Evolutionary conservation across 2,888 invertebrate genomes (phyloP), one percentile per base, ranked within the genome.

Genomic region (Pilophorus perplexus): DNA sequence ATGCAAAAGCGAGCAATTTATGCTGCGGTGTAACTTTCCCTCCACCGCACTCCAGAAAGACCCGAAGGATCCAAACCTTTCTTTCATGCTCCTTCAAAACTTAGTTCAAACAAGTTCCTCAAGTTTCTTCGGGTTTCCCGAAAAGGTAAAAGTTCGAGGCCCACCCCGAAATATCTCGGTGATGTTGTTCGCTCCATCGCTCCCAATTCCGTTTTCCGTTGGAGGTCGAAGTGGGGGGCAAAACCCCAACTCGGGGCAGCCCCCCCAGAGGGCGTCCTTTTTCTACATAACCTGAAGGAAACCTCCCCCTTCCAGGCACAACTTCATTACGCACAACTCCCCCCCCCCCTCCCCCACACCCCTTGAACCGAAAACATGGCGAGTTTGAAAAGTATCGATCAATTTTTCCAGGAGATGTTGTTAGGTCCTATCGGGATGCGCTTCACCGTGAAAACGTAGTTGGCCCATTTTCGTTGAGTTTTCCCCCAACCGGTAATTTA

Each of bases 111-210:
- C 57, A 57, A 57, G 57, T 40, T 40, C 57, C n/a, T n/a, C 37
- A 33, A 38, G 23, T 57, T 57, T 28, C 57, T 40, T 16, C 23
- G 2, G 4, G 20, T 22, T n/a, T 4, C 40, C 38, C 23, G 18
- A n/a, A n/a, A 20, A 57, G 57, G 57, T 57, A 40, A 40, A 57
- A 57, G 40, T 55, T 55, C 37, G n/a, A n/a, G n/a, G n/a, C n/a
- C n/a, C n/a, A n/a, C n/a, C n/a, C 57, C 20, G 38, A 22, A 57
- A 57, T 57, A 57, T 57, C 22, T 57, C 57, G 40, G 40, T 57
- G 57, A 57, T 57, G 57, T 57, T 57, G 8, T 40, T 23, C 57
- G 57, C 57, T 38, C 57, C 57, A 57, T 57, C 57, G 57, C 57
- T 57, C 40, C 57, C 57, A 40, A 57, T 57, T 57, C 40, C 12